phyloP scores from a whole-genome alignment of 1,140 invertebrate species.

The Megalonaias nervosa region DNA sequence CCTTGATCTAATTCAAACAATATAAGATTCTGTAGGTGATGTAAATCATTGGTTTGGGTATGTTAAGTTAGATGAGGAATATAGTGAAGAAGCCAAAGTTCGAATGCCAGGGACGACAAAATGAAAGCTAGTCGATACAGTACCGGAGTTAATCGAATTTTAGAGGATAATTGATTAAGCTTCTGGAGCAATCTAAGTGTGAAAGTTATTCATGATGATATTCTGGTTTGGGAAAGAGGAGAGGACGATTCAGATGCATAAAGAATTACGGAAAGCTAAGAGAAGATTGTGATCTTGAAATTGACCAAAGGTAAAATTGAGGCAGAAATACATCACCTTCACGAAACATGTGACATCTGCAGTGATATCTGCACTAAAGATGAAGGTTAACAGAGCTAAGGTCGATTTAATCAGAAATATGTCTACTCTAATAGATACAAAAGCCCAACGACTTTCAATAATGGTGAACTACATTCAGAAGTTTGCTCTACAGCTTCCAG shows the following conservation, averaged over 20 bases:
- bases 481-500: no score
- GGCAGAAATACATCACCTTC: slow-evolving; percentile 28
- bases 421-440: slow-evolving; percentile 35
- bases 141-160: slow-evolving; percentile 43
- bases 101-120: slow-evolving; percentile 48
- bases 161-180: slow-evolving; percentile 54
- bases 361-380: slow-evolving; percentile 63
- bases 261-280: slow-evolving; percentile 28
- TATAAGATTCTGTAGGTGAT: slow-evolving; percentile 42
- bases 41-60: slow-evolving; percentile 68
- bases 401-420: slow-evolving; percentile 59
- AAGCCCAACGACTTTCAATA: slow-evolving; percentile 43
- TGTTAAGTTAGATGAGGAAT: slow-evolving; percentile 52
- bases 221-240: slow-evolving; percentile 33
- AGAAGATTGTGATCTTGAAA: slow-evolving; percentile 48
- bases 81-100: slow-evolving; percentile 52
- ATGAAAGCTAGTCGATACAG: slow-evolving; percentile 21
- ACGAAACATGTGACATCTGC: slow-evolving; percentile 48
- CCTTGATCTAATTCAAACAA: slow-evolving; percentile 29
- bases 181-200: slow-evolving; percentile 57
- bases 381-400: slow-evolving; percentile 32
- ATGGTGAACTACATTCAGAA: no score
- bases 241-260: slow-evolving; percentile 54
- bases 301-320: no score
- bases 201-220: slow-evolving; percentile 65